phyloP scores from a whole-genome alignment of 2,797 vertebrate species.

The Hafferia zeledoni region DNA sequence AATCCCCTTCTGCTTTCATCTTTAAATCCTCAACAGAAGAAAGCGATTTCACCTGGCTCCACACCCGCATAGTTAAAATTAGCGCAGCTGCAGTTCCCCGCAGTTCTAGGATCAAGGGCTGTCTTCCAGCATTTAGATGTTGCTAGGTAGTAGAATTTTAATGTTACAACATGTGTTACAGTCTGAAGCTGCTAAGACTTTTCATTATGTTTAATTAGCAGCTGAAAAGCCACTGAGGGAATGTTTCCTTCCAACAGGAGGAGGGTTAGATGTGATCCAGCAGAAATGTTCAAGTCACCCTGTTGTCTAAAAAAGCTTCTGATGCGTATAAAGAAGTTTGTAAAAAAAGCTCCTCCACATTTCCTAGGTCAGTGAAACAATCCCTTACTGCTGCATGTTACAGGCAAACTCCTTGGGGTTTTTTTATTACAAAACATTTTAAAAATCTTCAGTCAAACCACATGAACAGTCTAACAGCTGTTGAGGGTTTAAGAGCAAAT shows the following conservation, averaged over 20 bases:
- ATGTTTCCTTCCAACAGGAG: not conserved
- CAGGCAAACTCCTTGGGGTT: not conserved
- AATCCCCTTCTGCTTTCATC: slow-evolving; percentile 63
- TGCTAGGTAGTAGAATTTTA: not conserved
- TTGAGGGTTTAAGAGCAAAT: not conserved
- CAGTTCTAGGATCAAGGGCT: not conserved
- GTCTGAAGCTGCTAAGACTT: not conserved
- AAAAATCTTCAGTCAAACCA: not conserved
- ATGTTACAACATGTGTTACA: not conserved
- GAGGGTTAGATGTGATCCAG: not conserved
- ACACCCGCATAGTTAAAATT: slow-evolving; percentile 11
- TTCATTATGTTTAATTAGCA: not conserved
- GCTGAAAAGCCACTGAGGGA: not conserved
- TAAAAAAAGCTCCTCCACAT: not conserved
- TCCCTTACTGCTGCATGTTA: not conserved
- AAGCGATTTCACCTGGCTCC: slow-evolving; percentile 21
- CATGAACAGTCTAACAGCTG: not conserved
- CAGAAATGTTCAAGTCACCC: not conserved
- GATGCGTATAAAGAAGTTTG: not conserved
- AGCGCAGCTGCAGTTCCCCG: not conserved
- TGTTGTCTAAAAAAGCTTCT: not conserved
- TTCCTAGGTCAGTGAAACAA: not conserved
- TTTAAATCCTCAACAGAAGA: slow-evolving; percentile 34
- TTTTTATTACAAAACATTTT: not conserved
- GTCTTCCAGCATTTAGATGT: not conserved